These are phyloP conservation scores for Caenorhabditis wallacei DNA, from an alignment of 2,888 invertebrate species.

Conservation along the genomic window DNA sequence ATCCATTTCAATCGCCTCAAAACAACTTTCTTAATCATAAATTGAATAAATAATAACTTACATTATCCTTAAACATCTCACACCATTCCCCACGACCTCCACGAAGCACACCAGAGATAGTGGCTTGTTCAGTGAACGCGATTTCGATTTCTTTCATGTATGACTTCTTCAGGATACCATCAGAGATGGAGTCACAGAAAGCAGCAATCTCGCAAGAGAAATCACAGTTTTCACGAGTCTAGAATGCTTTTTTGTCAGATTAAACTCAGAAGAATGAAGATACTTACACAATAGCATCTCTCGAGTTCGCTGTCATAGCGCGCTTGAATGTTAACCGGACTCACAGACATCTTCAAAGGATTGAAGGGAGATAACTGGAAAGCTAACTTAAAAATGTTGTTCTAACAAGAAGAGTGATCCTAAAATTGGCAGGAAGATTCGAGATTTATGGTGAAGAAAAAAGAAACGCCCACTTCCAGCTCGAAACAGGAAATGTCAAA, in stretches of 20 bases:
- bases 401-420: neutral
- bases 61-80: slow-evolving; percentile 45
- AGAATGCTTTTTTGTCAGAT: neutral
- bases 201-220: slow-evolving; percentile 14
- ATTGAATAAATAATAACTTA: neutral
- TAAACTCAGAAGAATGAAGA: neutral
- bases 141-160: slow-evolving; percentile 35
- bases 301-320: slow-evolving; percentile 13
- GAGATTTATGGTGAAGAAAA: slow-evolving; percentile 11
- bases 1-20: slow-evolving; percentile 46
- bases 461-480: neutral
- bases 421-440: neutral
- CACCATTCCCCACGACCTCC: slow-evolving; percentile 39
- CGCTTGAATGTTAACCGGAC: neutral
- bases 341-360: neutral
- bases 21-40: neutral
- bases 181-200: slow-evolving; percentile 16
- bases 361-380: too few species aligned
- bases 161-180: slow-evolving; percentile 6
- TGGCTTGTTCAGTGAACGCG: slow-evolving; percentile 34
- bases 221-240: slow-evolving; percentile 24
- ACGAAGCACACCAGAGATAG: slow-evolving; percentile 33
- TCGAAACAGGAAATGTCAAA: slow-evolving; percentile 12
- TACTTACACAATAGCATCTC: slow-evolving; percentile 45
- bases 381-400: neutral